phyloP scores from a whole-genome alignment of 2,113 vertebrate species.

The Brachionichthys hirsutus region DNA sequence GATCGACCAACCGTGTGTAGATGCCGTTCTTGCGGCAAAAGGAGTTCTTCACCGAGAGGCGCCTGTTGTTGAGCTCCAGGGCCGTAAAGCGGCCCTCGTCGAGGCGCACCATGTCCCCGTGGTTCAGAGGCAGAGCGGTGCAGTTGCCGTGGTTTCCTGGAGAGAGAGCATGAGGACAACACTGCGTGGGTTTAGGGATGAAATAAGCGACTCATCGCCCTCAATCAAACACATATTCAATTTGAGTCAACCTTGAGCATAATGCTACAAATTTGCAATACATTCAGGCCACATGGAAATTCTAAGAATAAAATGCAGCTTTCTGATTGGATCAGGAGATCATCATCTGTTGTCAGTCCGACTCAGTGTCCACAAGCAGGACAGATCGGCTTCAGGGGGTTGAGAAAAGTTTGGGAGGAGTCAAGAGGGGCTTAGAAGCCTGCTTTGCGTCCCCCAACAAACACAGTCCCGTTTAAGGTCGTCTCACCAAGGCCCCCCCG shows the following conservation, averaged over 20 bases:
- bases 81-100: slow-evolving; percentile 95
- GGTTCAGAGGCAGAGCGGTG: slow-evolving; percentile 83
- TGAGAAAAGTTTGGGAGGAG: slow-evolving; percentile 27
- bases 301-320: neutral
- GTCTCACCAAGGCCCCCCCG: slow-evolving; percentile 22
- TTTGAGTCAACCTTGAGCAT: neutral
- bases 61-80: slow-evolving; percentile 94
- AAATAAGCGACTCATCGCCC: slow-evolving; percentile 22
- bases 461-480: slow-evolving; percentile 43
- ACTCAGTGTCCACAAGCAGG: slow-evolving; percentile 16
- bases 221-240: slow-evolving; percentile 16
- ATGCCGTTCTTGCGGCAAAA: slow-evolving; percentile 97
- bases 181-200: slow-evolving; percentile 40
- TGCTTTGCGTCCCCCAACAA: slow-evolving; percentile 67
- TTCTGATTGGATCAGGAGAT: neutral
- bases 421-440: slow-evolving; percentile 36
- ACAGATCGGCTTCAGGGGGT: slow-evolving; percentile 20
- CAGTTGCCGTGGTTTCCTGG: slow-evolving; percentile 88
- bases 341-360: neutral
- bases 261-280: no score
- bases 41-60: slow-evolving; percentile 96
- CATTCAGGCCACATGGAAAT: no score
- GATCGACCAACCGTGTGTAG: slow-evolving; percentile 86
- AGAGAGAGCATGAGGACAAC: slow-evolving; percentile 42
- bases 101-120: slow-evolving; percentile 95